Base-by-base conservation (phyloP, 2,888 invertebrate species). In the Ennomos quercinarius region DNA sequence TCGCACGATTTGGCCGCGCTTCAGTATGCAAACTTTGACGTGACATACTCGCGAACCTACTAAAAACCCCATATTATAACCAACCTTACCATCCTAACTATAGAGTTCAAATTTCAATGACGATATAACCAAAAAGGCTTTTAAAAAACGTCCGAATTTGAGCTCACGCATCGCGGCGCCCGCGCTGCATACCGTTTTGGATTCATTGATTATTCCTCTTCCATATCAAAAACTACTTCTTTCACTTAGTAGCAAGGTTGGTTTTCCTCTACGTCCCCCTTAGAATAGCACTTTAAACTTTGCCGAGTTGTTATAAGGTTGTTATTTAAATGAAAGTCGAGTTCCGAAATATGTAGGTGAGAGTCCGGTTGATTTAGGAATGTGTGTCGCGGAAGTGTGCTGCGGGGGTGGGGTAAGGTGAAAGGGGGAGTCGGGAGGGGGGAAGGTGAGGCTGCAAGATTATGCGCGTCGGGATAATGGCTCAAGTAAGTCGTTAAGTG, bases 361-460 rank as follows among this genome's bases (percentile, higher is more conserved):
- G 79, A 84, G 84, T 88, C 86, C 87, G 88, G 84, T 88, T 83
- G 86, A 83, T 85, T 86, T 83, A 80, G 82, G 85, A 84, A 89
- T 89, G 83, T 90, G 77, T 84, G 89, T 67, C 90, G 76, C 74
- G 73, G 79, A 90, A 80, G 87, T 89, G 72, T 87, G 77, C 62
- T 81, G 72, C 65, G 67, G 73, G 72, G 72, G 69, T 65, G 55
- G 27, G 55, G 60, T 56, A 39, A 39, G 55, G 60, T 55, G 70
- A 56, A 57, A 71, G 74, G 67, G 74, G 67, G 71, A 71, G 63
- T 74, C 64, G 70, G 68, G 66, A 66, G 72, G 72, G 69, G 67
- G 63, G 70, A 48, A 37, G 51, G 42, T 42, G 42, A 57, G 74
- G 73, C 66, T 74, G 67, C 72, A 66, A 77, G 75, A 81, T 83